Evolutionary conservation across 2,797 vertebrate genomes (phyloP), one percentile per base, ranked within the genome.

Genomic region (Sebastes miniatus): DNA sequence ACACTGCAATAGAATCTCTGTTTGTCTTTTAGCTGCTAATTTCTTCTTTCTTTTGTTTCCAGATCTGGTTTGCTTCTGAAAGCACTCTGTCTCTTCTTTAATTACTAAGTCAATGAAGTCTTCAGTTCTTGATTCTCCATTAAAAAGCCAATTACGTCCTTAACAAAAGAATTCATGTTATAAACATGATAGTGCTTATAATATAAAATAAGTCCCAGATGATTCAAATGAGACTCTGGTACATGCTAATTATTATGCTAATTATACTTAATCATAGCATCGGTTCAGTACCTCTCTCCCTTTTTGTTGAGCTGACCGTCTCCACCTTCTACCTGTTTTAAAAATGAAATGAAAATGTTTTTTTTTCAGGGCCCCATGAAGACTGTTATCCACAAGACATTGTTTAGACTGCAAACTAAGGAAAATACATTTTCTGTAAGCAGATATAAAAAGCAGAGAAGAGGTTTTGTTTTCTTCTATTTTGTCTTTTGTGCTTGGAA

Each of bases 61-160:
- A 79, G 31, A 65, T 80, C 62, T 68, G 50, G 3, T 59, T 77
- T 74, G 20, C 67, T 72, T 81, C 81, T 76, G 43, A 81, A 81
- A 62, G 22, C 64, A 61, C 36, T 50, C 62, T 72, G 52, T 62
- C 57, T 78, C 20, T 43, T 39, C 56, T 76, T 83, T 80, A 84
- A 86, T 79, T 79, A 75, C 31, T 12, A 63, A 68, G 59, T 74
- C 66, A 50, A 24, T 73, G 74, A 69, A 76, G 65, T 69, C 65
- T 74, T 62, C 22, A 66, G 18, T 58, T n/a, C 14, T 76, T 68
- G 22, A 65, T 79, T 77, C 64, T 79, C 79, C 16, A 70, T 78
- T 84, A 63, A 81, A 78, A 81, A 62, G 63, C 12, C 57, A 84
- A 83, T 83, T 77, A 75, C 1, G 4, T 13, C 6, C 12, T 29